Conservation (phyloP, 2,797 vertebrate genomes). For the Acrossocheilus fasciatus region DNA sequence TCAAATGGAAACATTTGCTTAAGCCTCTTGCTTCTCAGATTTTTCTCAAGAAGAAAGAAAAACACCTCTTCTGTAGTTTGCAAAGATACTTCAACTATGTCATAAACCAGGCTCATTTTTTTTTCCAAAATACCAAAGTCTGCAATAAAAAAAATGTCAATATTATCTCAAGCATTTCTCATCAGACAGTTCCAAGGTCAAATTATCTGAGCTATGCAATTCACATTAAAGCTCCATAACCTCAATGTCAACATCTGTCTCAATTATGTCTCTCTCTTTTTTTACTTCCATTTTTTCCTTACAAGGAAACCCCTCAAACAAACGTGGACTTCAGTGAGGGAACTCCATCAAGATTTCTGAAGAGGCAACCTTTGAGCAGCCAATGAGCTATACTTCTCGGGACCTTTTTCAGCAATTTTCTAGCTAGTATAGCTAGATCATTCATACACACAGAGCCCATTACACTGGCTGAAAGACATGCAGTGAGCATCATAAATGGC, state of each 20-base stretch:
- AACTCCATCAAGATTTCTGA: background rate
- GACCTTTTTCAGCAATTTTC: background rate
- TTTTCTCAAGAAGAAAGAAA: constrained; percentile 1
- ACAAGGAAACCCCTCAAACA: background rate
- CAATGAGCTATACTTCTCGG: background rate
- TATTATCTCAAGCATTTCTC: background rate
- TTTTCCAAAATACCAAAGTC: background rate
- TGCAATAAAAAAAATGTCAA: background rate
- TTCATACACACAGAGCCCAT: constrained; percentile 24
- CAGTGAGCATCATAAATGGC: constrained; percentile 28
- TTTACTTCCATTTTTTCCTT: background rate
- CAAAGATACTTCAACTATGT: background rate
- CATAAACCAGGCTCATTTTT: background rate
- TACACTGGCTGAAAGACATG: constrained; percentile 21
- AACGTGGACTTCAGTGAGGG: background rate
- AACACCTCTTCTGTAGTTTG: background rate
- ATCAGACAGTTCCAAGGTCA: background rate
- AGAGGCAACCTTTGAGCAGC: background rate
- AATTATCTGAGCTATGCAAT: background rate
- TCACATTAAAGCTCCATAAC: background rate
- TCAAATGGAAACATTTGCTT: background rate
- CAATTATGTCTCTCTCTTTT: background rate
- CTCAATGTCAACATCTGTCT: background rate
- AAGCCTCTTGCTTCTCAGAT: background rate
- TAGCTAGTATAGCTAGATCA: background rate